A percentile compares a stretch with the other conserved stretches of the same genome.
Conservation (phyloP, 64 coral and sea anemone species). For the Porites australiensis region DNA sequence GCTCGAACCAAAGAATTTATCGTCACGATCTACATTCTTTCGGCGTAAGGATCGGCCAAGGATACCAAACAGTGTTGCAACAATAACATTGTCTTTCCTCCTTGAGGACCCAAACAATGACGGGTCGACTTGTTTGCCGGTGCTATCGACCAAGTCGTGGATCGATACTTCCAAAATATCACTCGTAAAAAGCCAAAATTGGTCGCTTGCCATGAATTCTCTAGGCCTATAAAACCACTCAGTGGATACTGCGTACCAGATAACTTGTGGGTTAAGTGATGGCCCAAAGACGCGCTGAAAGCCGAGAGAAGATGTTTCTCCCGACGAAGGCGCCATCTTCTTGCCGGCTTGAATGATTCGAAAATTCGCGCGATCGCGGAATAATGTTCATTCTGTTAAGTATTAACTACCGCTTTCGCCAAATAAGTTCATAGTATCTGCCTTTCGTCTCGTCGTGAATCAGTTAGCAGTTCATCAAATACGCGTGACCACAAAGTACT, state of each 20-base stretch:
- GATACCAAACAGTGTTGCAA: constrained; percentile 30
- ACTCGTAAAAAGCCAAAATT: not conserved
- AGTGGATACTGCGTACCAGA: constrained; percentile 25
- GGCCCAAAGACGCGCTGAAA: constrained; percentile 35
- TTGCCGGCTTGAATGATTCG: constrained; percentile 26
- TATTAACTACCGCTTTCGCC: not conserved
- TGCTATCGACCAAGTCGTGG: constrained; percentile 35
- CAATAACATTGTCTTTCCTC: constrained; percentile 30
- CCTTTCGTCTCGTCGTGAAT: not conserved
- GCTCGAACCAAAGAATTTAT: not conserved
- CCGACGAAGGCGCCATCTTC: constrained; percentile 18
- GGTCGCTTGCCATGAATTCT: not conserved
- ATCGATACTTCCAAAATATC: constrained; percentile 22
- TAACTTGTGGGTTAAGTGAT: constrained; percentile 8
- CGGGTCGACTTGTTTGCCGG: constrained; percentile 8
- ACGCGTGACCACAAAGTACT: not conserved
- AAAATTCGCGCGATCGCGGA: not conserved
- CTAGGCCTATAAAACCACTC: constrained; percentile 28
- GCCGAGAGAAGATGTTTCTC: constrained; percentile 5
- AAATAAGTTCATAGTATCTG: not conserved
- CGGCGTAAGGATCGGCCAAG: constrained; percentile 2
- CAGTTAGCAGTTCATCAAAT: not conserved
- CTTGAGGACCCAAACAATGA: constrained; percentile 26
- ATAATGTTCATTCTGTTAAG: not conserved
- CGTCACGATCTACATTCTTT: constrained; percentile 7